phyloP scores from a whole-genome alignment of 2,797 vertebrate genomes.

The Acanthurus tractus region DNA sequence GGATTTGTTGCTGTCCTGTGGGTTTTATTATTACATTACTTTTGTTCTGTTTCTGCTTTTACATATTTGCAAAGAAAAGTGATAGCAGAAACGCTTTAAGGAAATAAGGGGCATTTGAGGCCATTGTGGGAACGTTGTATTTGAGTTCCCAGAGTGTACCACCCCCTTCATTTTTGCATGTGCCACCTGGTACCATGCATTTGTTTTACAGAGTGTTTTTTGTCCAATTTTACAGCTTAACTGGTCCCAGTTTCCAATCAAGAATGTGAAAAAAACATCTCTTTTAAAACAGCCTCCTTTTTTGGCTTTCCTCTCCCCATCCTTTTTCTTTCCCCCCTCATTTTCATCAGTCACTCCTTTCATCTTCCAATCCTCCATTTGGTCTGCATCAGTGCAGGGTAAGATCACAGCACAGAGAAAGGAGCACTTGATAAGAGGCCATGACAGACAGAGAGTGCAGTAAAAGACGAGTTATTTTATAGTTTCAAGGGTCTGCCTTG shows the following conservation, averaged over 20 bases:
- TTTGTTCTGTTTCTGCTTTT: conserved; percentile 11
- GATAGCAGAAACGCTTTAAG: background rate
- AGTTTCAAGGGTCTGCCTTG: conserved; percentile 65
- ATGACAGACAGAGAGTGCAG: conserved; percentile 59
- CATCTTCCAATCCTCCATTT: conserved; percentile 75
- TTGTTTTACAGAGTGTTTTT: conserved; percentile 25
- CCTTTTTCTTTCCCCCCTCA: conserved; percentile 33
- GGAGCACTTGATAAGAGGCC: conserved; percentile 72
- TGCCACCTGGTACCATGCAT: conserved; percentile 23
- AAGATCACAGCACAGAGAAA: conserved; percentile 64
- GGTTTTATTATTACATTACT: conserved; percentile 8
- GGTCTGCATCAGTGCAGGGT: conserved; percentile 75
- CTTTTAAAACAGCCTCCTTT: conserved; percentile 52
- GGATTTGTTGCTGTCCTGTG: conserved; percentile 14
- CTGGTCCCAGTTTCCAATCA: conserved; percentile 56
- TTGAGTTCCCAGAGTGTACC: conserved; percentile 10
- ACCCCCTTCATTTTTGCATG: conserved; percentile 16
- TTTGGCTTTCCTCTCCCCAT: conserved; percentile 46
- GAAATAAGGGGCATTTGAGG: background rate
- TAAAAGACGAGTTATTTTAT: conserved; percentile 67
- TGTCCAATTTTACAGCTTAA: conserved; percentile 33
- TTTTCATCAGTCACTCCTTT: conserved; percentile 71
- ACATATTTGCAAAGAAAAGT: background rate
- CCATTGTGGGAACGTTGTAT: background rate
- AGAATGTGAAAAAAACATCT: conserved; percentile 53